Conservation (phyloP, 2,113 vertebrate genomes). For the Aspiorhynchus laticeps region DNA sequence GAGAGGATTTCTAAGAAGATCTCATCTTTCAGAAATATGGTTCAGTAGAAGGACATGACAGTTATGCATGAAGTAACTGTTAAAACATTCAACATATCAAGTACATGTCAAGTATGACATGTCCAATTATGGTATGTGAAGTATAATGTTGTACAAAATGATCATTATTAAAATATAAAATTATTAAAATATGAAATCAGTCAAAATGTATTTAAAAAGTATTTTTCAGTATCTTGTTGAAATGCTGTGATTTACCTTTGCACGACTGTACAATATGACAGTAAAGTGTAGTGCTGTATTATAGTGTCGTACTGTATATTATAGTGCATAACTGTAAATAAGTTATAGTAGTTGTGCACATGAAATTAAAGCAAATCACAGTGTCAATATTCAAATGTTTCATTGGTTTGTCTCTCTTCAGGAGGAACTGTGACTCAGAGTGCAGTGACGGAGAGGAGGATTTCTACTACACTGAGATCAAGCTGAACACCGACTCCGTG, state of each 20-base stretch:
- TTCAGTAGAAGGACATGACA: no score
- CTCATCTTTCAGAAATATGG: no score
- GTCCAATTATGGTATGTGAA: neutral
- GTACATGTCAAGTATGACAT: neutral
- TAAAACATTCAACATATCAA: no score
- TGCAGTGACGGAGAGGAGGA: constrained; percentile 98
- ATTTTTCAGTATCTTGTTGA: neutral
- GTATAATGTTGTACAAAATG: neutral
- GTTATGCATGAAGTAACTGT: no score
- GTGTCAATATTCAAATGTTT: neutral
- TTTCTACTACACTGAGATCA: constrained; percentile 99
- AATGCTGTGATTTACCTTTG: neutral
- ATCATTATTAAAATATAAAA: neutral
- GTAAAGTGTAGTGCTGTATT: neutral
- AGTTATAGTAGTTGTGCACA: neutral
- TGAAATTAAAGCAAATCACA: neutral
- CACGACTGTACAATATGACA: neutral
- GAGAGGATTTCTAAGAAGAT: no score
- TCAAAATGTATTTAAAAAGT: no score
- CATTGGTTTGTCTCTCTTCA: constrained; percentile 57
- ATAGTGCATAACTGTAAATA: neutral
- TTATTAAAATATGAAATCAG: neutral
- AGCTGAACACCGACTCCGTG: constrained; percentile 92
- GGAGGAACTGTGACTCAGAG: constrained; percentile 93
- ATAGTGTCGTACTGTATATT: neutral